Conservation (phyloP, 2,797 vertebrate species). For the Halcyon chelicuti region DNA sequence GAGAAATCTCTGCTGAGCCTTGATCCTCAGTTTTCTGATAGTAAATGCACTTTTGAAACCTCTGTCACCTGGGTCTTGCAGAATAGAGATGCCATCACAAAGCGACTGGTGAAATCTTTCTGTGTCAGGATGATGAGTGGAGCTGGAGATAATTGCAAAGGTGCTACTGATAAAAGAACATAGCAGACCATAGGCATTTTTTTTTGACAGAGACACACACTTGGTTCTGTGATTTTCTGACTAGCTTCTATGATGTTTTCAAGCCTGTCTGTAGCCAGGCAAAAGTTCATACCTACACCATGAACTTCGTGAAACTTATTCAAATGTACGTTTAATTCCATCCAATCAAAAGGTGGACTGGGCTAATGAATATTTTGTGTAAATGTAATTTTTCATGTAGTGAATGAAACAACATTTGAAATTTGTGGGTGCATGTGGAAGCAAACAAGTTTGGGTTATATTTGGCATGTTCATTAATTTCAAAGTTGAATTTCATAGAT, state of each 20-base stretch:
- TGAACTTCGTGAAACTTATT: background rate
- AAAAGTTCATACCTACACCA: background rate
- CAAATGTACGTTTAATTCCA: background rate
- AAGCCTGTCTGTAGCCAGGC: background rate
- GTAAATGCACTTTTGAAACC: background rate
- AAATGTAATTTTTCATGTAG: background rate
- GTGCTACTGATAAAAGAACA: background rate
- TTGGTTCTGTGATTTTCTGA: background rate
- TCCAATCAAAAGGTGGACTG: background rate
- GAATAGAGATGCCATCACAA: background rate
- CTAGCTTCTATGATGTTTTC: background rate
- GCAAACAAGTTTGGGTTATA: background rate
- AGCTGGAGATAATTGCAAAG: background rate
- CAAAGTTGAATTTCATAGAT: background rate
- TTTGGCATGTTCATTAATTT: background rate
- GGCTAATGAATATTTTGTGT: background rate
- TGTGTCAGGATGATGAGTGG: conserved; percentile 2
- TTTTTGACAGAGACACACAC: background rate
- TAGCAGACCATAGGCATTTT: background rate
- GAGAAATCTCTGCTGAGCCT: conserved; percentile 1
- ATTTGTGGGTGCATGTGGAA: background rate
- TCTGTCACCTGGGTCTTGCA: background rate
- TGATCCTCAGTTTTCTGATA: background rate
- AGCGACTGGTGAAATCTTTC: background rate
- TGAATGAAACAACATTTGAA: background rate